Conservation (phyloP, 1,140 invertebrate species). For the Drosophila pectinifera region DNA sequence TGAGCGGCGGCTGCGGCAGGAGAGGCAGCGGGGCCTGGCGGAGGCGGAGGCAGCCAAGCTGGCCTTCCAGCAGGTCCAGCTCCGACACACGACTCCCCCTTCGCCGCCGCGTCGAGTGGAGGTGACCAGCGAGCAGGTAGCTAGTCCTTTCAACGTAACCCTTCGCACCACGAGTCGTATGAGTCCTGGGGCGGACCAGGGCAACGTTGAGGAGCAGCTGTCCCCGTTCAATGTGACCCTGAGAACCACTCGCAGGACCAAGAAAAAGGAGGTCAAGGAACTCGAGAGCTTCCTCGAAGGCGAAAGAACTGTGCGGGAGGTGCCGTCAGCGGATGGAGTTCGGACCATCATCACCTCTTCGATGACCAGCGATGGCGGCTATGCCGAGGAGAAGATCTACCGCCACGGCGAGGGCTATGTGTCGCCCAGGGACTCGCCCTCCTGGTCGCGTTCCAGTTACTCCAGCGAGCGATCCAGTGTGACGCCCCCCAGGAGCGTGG, state of each 20-base stretch:
- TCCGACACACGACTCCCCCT: conserved; percentile 86
- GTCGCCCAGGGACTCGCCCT: conserved; percentile 70
- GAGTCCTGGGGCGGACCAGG: conserved; percentile 80
- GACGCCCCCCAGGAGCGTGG: conserved; percentile 73
- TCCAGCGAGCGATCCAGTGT: conserved; percentile 74
- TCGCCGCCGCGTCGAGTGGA: conserved; percentile 62
- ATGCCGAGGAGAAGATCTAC: conserved; percentile 79
- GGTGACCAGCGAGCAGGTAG: conserved; percentile 63
- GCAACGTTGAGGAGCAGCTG: conserved; percentile 88
- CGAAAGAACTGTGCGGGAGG: conserved; percentile 70
- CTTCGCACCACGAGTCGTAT: conserved; percentile 73
- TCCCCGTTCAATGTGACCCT: conserved; percentile 85
- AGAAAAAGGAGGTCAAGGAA: conserved; percentile 57
- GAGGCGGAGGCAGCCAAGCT: conserved; percentile 86
- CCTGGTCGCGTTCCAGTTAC: conserved; percentile 67
- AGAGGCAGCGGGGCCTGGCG: conserved; percentile 86
- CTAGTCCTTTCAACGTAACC: conserved; percentile 78
- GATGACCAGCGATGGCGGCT: conserved; percentile 77
- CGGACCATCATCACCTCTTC: conserved; percentile 81
- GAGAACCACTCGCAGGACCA: conserved; percentile 65
- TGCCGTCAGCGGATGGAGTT: conserved; percentile 69
- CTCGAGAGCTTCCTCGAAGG: conserved; percentile 72
- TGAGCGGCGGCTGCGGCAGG: conserved; percentile 86
- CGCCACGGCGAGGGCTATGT: conserved; percentile 82
- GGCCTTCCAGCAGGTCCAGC: conserved; percentile 87